Evolutionary conservation across 2,797 vertebrate species (phyloP).

Genomic region (Tokudaia muenninki): DNA sequence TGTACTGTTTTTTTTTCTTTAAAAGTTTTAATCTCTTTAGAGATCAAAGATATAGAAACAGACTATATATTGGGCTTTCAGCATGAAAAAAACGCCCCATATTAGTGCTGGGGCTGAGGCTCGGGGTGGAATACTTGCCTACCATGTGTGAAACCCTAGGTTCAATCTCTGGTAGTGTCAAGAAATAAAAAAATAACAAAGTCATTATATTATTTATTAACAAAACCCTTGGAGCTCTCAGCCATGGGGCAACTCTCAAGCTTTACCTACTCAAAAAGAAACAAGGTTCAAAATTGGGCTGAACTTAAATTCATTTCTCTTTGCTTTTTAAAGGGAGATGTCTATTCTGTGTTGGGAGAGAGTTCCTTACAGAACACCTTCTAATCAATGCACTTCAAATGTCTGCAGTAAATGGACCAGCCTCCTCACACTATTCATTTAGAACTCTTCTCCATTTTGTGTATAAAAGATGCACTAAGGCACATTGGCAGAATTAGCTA

Average conservation of each 20-base stretch:
- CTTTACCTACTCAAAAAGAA: neutral
- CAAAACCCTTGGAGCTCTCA: neutral
- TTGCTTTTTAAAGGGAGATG: neutral
- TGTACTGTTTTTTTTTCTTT: neutral
- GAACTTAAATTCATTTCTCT: slow-evolving; percentile 50
- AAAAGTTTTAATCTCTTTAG: slow-evolving; percentile 25
- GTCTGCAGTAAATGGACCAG: neutral
- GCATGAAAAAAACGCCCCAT: neutral
- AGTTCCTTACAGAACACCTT: neutral
- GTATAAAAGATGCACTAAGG: neutral
- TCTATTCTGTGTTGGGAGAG: neutral
- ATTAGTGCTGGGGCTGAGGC: neutral
- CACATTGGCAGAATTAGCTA: neutral
- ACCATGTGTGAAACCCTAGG: neutral
- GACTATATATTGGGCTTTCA: neutral
- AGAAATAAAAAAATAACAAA: neutral
- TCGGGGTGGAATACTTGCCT: neutral
- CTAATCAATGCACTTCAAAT: neutral
- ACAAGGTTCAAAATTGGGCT: slow-evolving; percentile 3
- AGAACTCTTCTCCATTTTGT: neutral
- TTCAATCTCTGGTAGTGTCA: neutral
- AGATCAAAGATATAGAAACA: neutral
- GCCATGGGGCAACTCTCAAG: neutral
- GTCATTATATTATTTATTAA: neutral
- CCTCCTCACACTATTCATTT: neutral